Base-by-base conservation (phyloP, 1,140 invertebrate species). In the Sycobia sp. region DNA sequence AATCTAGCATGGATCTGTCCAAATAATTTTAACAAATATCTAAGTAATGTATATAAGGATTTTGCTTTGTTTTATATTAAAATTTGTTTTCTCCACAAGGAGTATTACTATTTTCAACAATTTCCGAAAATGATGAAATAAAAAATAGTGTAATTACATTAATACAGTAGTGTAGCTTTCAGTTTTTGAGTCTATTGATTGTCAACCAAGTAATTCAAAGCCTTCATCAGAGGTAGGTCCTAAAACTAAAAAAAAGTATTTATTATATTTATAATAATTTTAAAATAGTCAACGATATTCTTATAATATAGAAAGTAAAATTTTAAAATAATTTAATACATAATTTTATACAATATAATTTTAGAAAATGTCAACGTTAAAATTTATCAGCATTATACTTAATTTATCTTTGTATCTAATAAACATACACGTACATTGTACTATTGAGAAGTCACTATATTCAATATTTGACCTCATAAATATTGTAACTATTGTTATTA, bases 141-240 rank as follows among this genome's bases (percentile, higher is more conserved):
- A 59, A 39, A 20, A 61, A 53, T 53, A 43, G 16, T 44, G 39
- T 27, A 36, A 41, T 50, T 13, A 29, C 18, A 43, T 51, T 51
- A 29, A 36, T 43, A 32, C 11, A 20, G 29, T 20, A 38, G 14
- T 46, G 34, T 23, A 36, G 13, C 7, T 53, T 64, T 27, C 1
- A 44, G 18, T 44, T 46, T 43, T 58, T 34, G n/a, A 50, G 20
- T 10, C 7, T 43, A 49, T 51, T 68, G 22, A 63, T 65, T 66
- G 69, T 84, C 75, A 85, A 75, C 84, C 83, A 61, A 86, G 76
- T 27, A 86, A 69, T 70, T 86, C 84, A 69, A 86, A 86, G 51
- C 86, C 85, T 67, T 86, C 85, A 63, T 86, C 84, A 11, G 84
- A 86, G 53, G 83, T 81, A 56, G 77, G 73, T 59, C 71, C 76